Evolutionary conservation across 1,140 invertebrate genomes (phyloP).

Genomic region (Araneus ventricosus): DNA sequence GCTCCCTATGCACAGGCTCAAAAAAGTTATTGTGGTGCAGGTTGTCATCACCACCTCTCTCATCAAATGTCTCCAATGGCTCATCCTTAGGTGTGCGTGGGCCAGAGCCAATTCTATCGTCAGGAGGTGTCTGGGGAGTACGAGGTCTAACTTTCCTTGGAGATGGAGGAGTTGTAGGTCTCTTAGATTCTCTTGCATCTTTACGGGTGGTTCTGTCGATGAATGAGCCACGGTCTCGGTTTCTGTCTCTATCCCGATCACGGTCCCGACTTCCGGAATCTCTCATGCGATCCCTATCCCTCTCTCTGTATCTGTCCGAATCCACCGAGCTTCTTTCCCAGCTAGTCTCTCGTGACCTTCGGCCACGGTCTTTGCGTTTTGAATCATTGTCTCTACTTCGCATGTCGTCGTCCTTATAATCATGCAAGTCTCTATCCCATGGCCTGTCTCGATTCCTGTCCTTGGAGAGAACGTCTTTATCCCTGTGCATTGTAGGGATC

Average conservation of each 20-base stretch:
- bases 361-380: constrained; percentile 75
- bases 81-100: constrained; percentile 74
- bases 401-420: constrained; percentile 68
- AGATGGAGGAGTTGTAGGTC: constrained; percentile 72
- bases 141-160: constrained; percentile 48
- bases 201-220: constrained; percentile 79
- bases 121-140: constrained; percentile 67
- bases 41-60: constrained; percentile 33
- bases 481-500: constrained; percentile 53
- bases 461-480: constrained; percentile 53
- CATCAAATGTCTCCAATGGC: constrained; percentile 62
- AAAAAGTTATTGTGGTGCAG: constrained; percentile 61
- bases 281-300: constrained; percentile 75
- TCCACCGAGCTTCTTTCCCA: constrained; percentile 69
- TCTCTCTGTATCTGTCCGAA: constrained; percentile 77
- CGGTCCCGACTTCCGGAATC: constrained; percentile 77
- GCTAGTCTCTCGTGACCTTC: constrained; percentile 77
- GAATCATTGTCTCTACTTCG: constrained; percentile 58
- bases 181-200: constrained; percentile 78
- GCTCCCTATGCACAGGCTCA: constrained; percentile 75
- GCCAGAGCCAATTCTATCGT: constrained; percentile 56
- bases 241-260: constrained; percentile 77
- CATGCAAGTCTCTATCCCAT: constrained; percentile 69
- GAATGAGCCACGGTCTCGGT: constrained; percentile 80
- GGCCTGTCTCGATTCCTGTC: constrained; percentile 63